Evolutionary conservation across 2,888 invertebrate species (phyloP).

Genomic region (Sceliomorpha sp.): DNA sequence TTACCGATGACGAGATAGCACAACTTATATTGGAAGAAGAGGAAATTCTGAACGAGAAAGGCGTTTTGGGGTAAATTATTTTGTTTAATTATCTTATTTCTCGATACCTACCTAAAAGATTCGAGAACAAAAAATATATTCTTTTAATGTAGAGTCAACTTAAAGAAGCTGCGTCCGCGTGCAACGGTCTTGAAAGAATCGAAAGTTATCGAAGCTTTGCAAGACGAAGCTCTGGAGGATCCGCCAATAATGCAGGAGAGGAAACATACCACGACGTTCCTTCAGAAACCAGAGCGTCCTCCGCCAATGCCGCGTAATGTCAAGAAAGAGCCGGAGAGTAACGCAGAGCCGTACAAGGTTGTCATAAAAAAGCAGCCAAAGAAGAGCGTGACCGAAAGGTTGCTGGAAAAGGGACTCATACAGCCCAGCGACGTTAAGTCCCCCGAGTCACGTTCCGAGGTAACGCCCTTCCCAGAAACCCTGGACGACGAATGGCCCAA

Average conservation of each 20-base stretch:
- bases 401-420: slow-evolving; percentile 71
- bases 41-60: slow-evolving; percentile 84
- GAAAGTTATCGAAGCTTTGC: slow-evolving; percentile 84
- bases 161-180: slow-evolving; percentile 85
- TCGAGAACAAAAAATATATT: too few species aligned
- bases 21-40: slow-evolving; percentile 86
- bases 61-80: slow-evolving; percentile 84
- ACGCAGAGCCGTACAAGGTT: slow-evolving; percentile 69
- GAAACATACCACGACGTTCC: slow-evolving; percentile 84
- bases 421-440: slow-evolving; percentile 67
- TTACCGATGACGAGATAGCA: slow-evolving; percentile 86
- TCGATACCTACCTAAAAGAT: too few species aligned
- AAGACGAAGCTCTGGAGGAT: slow-evolving; percentile 68
- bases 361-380: slow-evolving; percentile 76
- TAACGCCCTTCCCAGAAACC: slow-evolving; percentile 56
- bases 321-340: slow-evolving; percentile 54
- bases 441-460: slow-evolving; percentile 69
- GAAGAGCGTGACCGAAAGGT: slow-evolving; percentile 71
- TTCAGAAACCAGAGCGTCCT: slow-evolving; percentile 87
- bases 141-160: slow-evolving; percentile 83
- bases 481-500: slow-evolving; percentile 16
- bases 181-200: slow-evolving; percentile 85
- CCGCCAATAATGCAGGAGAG: slow-evolving; percentile 69
- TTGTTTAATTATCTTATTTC: background rate
- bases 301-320: slow-evolving; percentile 81